A percentile compares a stretch with the other conserved stretches of the same genome.
phyloP scores from a whole-genome alignment of 2,113 vertebrate species.

The Microcebus murinus region DNA sequence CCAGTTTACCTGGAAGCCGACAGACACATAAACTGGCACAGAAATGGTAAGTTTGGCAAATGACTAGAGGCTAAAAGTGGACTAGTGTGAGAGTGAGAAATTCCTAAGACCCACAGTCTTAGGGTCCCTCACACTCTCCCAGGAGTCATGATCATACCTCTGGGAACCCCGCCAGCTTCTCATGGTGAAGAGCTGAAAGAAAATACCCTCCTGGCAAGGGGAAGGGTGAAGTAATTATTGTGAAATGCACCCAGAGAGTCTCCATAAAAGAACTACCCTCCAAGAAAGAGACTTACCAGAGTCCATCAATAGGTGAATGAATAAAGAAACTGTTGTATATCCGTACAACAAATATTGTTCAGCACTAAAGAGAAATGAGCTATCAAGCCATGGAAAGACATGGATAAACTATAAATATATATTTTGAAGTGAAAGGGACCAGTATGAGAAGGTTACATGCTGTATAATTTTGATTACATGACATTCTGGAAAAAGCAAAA shows the following conservation, averaged over 20 bases:
- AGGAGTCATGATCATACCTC: not conserved
- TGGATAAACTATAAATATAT: not conserved
- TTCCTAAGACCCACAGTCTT: not conserved
- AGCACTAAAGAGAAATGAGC: not conserved
- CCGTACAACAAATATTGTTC: not conserved
- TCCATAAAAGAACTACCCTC: not conserved
- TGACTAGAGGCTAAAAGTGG: not conserved
- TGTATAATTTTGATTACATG: not conserved
- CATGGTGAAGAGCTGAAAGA: not conserved
- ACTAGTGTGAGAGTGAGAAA: not conserved
- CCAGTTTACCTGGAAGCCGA: not conserved
- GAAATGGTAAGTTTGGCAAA: not conserved
- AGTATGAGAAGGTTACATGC: not conserved
- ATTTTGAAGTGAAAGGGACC: not conserved
- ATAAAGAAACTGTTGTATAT: not conserved
- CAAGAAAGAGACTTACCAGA: no score
- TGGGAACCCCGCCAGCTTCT: rapidly evolving
- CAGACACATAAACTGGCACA: rapidly evolving
- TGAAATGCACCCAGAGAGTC: not conserved
- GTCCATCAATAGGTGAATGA: not conserved
- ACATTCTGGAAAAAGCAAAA: not conserved
- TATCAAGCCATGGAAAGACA: not conserved
- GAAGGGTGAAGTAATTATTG: not conserved
- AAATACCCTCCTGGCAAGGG: not conserved
- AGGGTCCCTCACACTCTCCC: no score